Conservation (phyloP, 2,113 vertebrate species). For the Sebastes fasciatus region DNA sequence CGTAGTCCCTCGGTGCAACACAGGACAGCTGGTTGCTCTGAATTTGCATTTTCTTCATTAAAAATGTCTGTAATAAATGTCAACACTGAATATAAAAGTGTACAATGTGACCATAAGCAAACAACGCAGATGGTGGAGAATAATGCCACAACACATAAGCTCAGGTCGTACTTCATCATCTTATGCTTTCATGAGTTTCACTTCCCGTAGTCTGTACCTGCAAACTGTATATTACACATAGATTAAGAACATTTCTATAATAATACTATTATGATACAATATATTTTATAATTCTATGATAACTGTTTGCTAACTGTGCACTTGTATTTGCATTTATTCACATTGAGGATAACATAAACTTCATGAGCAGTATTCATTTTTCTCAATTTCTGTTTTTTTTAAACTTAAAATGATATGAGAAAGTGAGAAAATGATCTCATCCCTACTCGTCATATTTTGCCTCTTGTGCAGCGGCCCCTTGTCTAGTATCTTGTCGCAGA, state of each 20-base stretch:
- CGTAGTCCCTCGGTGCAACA: conserved; percentile 12
- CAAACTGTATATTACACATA: not conserved
- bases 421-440: not conserved
- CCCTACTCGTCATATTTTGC: no score
- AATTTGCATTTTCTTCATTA: conserved; percentile 57
- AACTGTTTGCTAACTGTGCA: not conserved
- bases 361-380: not conserved
- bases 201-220: not conserved
- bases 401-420: not conserved
- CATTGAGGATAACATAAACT: not conserved
- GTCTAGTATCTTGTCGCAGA: no score
- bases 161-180: conserved; percentile 11
- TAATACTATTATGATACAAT: not conserved
- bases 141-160: not conserved
- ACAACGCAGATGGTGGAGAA: conserved; percentile 35
- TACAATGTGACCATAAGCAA: conserved; percentile 11
- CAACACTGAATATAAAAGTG: conserved; percentile 26
- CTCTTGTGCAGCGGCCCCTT: no score
- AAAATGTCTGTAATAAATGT: conserved; percentile 34
- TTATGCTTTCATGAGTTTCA: conserved; percentile 2
- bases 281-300: not conserved
- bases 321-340: not conserved
- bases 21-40: conserved; percentile 34
- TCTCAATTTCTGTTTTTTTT: not conserved
- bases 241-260: not conserved